Evolutionary conservation across 1,140 invertebrate species (phyloP).

Genomic region (Himalopsyche phryganea): DNA sequence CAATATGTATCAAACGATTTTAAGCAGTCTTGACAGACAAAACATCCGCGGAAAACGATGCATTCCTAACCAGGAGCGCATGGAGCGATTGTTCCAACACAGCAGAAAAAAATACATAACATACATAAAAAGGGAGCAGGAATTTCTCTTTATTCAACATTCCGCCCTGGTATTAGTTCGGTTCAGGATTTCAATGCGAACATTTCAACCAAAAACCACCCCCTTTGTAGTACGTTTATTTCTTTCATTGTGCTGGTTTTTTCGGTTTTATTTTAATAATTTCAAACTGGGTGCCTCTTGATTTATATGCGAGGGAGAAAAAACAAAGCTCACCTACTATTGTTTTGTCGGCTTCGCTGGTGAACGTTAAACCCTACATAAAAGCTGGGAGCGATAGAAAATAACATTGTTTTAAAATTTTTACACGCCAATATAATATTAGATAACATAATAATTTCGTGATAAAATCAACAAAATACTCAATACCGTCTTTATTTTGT

Average conservation of each 20-base stretch:
- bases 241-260: slow-evolving; percentile 31
- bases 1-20: no score
- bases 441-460: no score
- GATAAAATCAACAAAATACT: no score
- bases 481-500: no score
- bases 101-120: neutral
- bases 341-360: slow-evolving; percentile 12
- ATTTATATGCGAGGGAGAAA: slow-evolving; percentile 27
- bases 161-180: slow-evolving; percentile 26
- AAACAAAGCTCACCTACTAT: slow-evolving; percentile 25
- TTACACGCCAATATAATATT: no score
- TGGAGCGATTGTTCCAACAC: no score
- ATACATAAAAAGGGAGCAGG: neutral
- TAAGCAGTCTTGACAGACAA: no score
- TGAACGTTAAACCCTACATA: neutral
- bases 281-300: slow-evolving; percentile 34
- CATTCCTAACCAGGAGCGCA: no score
- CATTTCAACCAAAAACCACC: slow-evolving; percentile 26
- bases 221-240: slow-evolving; percentile 23
- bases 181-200: slow-evolving; percentile 27
- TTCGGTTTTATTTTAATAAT: slow-evolving; percentile 35
- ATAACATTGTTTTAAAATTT: no score
- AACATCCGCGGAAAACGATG: no score
- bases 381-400: no score
- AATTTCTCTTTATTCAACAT: slow-evolving; percentile 16